These are phyloP conservation scores for Antennarius striatus DNA, from an alignment of 2,113 vertebrate genomes.

Conservation along the genomic window DNA sequence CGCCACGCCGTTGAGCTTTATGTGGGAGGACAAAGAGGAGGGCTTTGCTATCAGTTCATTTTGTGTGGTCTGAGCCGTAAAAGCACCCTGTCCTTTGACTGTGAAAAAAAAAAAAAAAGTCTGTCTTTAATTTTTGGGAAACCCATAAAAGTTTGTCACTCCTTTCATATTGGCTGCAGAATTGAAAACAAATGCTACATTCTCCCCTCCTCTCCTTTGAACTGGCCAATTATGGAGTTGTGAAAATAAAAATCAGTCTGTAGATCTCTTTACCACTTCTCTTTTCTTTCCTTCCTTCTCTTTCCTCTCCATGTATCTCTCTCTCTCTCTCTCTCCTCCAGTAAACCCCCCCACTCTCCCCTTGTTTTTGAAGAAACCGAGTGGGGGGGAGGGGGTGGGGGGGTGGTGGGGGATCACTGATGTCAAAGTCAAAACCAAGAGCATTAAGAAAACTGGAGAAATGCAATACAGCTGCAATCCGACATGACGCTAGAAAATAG, in stretches of 20 bases:
- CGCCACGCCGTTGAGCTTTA: conserved; percentile 33
- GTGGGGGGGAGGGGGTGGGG: not conserved
- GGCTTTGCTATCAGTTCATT: conserved; percentile 87
- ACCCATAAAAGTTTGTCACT: conserved; percentile 92
- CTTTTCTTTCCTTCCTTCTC: conserved; percentile 23
- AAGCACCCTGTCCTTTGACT: conserved; percentile 89
- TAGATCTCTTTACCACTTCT: conserved; percentile 63
- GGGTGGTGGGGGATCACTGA: conserved; percentile 84
- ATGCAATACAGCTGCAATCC: conserved; percentile 99
- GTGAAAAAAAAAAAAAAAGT: conserved; percentile 81
- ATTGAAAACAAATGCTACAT: conserved; percentile 95
- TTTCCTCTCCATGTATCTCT: conserved; percentile 57
- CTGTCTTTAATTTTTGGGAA: conserved; percentile 95
- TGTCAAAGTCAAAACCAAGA: conserved; percentile 99
- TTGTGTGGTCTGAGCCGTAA: conserved; percentile 95
- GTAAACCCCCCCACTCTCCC: conserved; percentile 20
- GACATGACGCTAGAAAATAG: conserved; percentile 97
- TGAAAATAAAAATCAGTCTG: conserved; percentile 91
- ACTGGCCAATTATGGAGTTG: conserved; percentile 96
- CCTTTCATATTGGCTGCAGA: conserved; percentile 82
- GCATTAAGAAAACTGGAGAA: conserved; percentile 97
- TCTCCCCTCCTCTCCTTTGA: conserved; percentile 86
- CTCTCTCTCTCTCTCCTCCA: conserved; percentile 36
- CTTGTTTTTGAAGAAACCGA: conserved; percentile 72
- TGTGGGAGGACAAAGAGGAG: conserved; percentile 75